phyloP scores from a whole-genome alignment of 2,113 vertebrate genomes.

The Sialia sialis region DNA sequence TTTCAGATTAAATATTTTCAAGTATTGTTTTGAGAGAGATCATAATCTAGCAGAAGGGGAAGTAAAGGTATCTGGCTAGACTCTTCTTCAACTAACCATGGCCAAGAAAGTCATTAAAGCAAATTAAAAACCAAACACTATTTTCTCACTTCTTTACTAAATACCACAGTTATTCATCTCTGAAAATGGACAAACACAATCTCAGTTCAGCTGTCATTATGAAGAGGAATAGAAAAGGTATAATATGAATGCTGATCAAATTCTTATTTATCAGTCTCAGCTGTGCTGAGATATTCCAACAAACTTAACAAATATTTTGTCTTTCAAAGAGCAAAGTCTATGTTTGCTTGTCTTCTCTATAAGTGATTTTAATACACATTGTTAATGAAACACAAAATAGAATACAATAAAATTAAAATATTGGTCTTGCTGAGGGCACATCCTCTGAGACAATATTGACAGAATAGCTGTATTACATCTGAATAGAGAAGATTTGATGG shows the following conservation, averaged over 20 bases:
- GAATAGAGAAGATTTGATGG: background rate
- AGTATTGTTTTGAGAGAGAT: conserved; percentile 50
- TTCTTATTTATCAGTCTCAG: conserved; percentile 34
- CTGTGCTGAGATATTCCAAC: background rate
- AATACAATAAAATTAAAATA: background rate
- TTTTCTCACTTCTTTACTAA: conserved; percentile 37
- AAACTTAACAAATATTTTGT: background rate
- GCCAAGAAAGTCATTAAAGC: conserved; percentile 44
- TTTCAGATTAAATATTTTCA: conserved; percentile 50
- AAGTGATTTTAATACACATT: background rate
- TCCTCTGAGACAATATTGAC: background rate
- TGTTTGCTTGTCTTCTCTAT: background rate
- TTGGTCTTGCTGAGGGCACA: background rate
- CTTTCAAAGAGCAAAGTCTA: background rate
- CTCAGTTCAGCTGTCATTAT: conserved; percentile 42
- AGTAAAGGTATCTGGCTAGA: conserved; percentile 38
- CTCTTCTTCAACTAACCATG: conserved; percentile 27
- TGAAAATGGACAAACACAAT: conserved; percentile 50
- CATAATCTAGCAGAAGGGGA: conserved; percentile 30
- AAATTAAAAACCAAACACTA: conserved; percentile 39
- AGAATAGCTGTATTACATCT: background rate
- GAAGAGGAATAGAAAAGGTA: conserved; percentile 18
- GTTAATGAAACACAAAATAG: background rate
- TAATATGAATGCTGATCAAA: conserved; percentile 43
- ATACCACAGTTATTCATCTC: conserved; percentile 42